These are phyloP conservation scores for Epinephelus fuscoguttatus DNA, from an alignment of 2,113 vertebrate genomes.

Conservation along the genomic window DNA sequence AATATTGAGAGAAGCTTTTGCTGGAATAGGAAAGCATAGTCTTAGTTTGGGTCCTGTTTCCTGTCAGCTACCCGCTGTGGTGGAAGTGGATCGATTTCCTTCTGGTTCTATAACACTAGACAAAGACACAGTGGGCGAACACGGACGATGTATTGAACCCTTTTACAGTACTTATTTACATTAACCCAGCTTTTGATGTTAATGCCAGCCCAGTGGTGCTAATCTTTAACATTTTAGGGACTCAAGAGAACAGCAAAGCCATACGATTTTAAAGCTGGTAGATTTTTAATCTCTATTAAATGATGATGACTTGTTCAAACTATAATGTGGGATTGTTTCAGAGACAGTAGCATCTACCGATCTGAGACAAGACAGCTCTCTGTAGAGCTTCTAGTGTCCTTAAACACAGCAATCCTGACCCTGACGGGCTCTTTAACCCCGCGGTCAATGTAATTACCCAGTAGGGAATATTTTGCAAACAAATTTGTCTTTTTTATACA, in stretches of 20 bases:
- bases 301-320: constrained; percentile 16
- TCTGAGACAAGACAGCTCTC: constrained; percentile 69
- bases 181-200: constrained; percentile 56
- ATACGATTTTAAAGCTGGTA: constrained; percentile 16
- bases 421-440: constrained; percentile 48
- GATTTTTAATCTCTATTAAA: constrained; percentile 39
- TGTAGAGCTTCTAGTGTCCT: constrained; percentile 63
- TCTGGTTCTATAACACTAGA: constrained; percentile 58
- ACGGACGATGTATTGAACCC: constrained; percentile 32
- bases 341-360: constrained; percentile 80
- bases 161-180: constrained; percentile 58
- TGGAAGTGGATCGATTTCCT: constrained; percentile 71
- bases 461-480: constrained; percentile 66
- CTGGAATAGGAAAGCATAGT: constrained; percentile 24
- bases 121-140: constrained; percentile 65
- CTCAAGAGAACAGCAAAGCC: constrained; percentile 34
- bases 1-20: constrained; percentile 16
- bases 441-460: constrained; percentile 56
- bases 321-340: constrained; percentile 59
- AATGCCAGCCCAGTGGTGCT: constrained; percentile 70
- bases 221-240: constrained; percentile 60
- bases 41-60: constrained; percentile 51
- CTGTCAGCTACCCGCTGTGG: constrained; percentile 49
- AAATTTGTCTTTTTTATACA: constrained; percentile 74
- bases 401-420: constrained; percentile 46